Evolutionary conservation across 2,888 invertebrate species (phyloP).

Genomic region (Sicus ferrugineus): DNA sequence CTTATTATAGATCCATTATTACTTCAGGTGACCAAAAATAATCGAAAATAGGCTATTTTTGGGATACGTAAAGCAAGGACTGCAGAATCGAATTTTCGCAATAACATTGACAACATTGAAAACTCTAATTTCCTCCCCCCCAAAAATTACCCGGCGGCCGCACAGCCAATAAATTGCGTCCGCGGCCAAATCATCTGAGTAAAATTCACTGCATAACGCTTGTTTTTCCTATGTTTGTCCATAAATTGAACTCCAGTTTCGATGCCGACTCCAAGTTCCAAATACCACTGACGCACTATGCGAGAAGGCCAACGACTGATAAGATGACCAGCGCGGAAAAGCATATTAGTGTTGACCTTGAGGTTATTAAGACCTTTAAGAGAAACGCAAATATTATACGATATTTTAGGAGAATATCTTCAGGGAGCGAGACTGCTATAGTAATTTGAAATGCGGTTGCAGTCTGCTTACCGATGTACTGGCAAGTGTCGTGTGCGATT

Average conservation of each 20-base stretch:
- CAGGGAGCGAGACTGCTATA: background rate
- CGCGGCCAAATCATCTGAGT: slow-evolving; percentile 46
- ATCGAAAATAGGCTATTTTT: no score
- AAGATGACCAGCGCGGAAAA: slow-evolving; percentile 33
- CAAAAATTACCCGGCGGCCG: slow-evolving; percentile 43
- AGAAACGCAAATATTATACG: background rate
- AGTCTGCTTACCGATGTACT: slow-evolving; percentile 39
- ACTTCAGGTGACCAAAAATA: no score
- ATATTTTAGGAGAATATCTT: background rate
- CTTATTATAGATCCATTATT: no score
- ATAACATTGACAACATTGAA: no score
- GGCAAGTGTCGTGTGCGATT: slow-evolving; percentile 38
- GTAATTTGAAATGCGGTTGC: background rate
- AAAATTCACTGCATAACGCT: slow-evolving; percentile 35
- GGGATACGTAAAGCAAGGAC: no score
- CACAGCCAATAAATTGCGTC: slow-evolving; percentile 48
- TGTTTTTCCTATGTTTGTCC: slow-evolving; percentile 1
- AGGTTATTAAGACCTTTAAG: slow-evolving; percentile 32
- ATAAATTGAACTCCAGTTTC: slow-evolving; percentile 31
- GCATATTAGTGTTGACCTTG: slow-evolving; percentile 41
- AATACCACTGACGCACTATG: slow-evolving; percentile 45
- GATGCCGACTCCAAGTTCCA: slow-evolving; percentile 40
- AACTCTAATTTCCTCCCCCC: no score
- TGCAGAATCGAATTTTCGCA: no score
- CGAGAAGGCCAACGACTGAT: slow-evolving; percentile 41